Percentiles rank a stretch among this genome's conserved stretches.
phyloP scores from a whole-genome alignment of 2,888 invertebrate species.

The Polyommatus iphigenia region DNA sequence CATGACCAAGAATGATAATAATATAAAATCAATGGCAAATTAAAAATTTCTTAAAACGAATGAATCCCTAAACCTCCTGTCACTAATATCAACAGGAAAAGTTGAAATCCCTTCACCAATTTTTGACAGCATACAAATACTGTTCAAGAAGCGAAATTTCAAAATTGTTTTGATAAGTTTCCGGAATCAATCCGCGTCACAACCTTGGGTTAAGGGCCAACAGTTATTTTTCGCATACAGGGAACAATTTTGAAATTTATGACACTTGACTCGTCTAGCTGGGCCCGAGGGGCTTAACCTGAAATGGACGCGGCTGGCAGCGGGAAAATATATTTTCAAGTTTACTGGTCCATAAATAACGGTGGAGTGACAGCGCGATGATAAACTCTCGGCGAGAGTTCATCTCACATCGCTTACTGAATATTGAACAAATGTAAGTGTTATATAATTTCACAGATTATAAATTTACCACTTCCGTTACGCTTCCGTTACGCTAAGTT shows the following conservation, averaged over 20 bases:
- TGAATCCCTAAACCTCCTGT: not conserved
- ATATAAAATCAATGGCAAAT: no score
- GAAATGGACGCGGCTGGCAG: conserved; percentile 75
- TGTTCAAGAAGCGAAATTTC: not conserved
- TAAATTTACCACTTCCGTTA: conserved; percentile 36
- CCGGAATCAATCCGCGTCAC: conserved; percentile 1
- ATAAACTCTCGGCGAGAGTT: conserved; percentile 74
- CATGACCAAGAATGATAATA: no score
- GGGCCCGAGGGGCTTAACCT: conserved; percentile 78
- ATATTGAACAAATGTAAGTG: conserved; percentile 64
- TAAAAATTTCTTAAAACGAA: no score
- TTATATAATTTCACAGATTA: conserved; percentile 52
- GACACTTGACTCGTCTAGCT: conserved; percentile 77
- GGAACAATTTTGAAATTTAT: conserved; percentile 78
- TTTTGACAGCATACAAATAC: not conserved
- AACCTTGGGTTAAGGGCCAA: conserved; percentile 54
- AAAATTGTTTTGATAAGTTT: conserved; percentile 45
- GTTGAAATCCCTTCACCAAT: not conserved
- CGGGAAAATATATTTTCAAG: conserved; percentile 79
- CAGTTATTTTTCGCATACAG: conserved; percentile 70
- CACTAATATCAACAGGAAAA: not conserved
- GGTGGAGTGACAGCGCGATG: conserved; percentile 77
- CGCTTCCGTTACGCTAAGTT: not conserved
- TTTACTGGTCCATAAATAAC: conserved; percentile 80
- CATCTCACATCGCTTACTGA: conserved; percentile 72